A percentile compares a stretch with the other conserved stretches of the same genome.
Conservation (phyloP, 2,797 vertebrate genomes). For the Sebastiscus tertius region DNA sequence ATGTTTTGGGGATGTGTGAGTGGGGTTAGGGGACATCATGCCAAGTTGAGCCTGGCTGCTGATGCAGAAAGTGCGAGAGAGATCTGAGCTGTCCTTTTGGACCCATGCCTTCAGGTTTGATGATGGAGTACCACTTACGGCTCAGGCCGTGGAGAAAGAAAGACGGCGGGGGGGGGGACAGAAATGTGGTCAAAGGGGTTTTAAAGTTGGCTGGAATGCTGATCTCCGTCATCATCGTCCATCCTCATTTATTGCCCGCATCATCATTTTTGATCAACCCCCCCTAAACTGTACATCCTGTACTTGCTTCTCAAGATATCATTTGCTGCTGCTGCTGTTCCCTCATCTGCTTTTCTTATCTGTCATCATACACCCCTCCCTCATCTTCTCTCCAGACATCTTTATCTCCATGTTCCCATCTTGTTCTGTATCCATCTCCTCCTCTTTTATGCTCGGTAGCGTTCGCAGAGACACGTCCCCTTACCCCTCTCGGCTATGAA, state of each 20-base stretch:
- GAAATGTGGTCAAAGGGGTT: slow-evolving; percentile 9
- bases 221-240: slow-evolving; percentile 6
- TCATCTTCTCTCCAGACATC: slow-evolving; percentile 57
- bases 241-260: slow-evolving; percentile 16
- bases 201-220: slow-evolving; percentile 15
- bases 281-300: slow-evolving; percentile 7
- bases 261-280: slow-evolving; percentile 34
- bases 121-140: slow-evolving; percentile 50
- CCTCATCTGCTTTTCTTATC: slow-evolving; percentile 60
- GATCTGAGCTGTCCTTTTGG: slow-evolving; percentile 68
- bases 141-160: slow-evolving; percentile 21
- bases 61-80: slow-evolving; percentile 66
- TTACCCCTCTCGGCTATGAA: slow-evolving; percentile 52
- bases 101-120: slow-evolving; percentile 66
- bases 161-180: background rate
- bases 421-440: slow-evolving; percentile 65
- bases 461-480: slow-evolving; percentile 35
- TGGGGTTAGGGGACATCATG: slow-evolving; percentile 75
- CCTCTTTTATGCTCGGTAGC: slow-evolving; percentile 60
- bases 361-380: slow-evolving; percentile 50
- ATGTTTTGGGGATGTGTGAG: slow-evolving; percentile 80
- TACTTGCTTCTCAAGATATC: slow-evolving; percentile 13
- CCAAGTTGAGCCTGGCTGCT: slow-evolving; percentile 71
- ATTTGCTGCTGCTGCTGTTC: slow-evolving; percentile 28
- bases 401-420: slow-evolving; percentile 70